phyloP scores from a whole-genome alignment of 2,113 vertebrate genomes.

The Fulica atra region DNA sequence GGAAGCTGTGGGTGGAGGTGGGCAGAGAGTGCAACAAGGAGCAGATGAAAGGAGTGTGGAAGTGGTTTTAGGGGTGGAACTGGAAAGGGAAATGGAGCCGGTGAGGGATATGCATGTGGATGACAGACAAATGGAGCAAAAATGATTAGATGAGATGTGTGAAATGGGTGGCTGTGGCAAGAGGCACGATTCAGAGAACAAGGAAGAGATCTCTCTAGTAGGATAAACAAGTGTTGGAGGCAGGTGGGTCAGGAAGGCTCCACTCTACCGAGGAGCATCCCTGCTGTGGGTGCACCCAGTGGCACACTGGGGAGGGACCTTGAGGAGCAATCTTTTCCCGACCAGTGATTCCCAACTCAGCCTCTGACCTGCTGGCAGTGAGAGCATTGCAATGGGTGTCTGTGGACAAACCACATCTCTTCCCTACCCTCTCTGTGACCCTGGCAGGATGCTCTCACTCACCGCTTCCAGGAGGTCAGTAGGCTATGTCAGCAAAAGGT shows the following conservation, averaged over 20 bases:
- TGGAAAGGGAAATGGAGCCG: not conserved
- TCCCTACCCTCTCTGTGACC: not conserved
- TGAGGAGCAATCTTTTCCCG: not conserved
- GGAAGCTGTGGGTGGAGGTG: not conserved
- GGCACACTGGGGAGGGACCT: not conserved
- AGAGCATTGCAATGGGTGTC: not conserved
- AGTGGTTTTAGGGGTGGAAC: not conserved
- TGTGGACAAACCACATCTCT: not conserved
- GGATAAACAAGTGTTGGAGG: not conserved
- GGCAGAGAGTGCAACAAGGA: not conserved
- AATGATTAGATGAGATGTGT: not conserved
- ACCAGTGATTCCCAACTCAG: not conserved
- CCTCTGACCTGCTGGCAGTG: not conserved
- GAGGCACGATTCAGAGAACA: not conserved
- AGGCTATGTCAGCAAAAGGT: not conserved
- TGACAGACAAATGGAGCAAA: not conserved
- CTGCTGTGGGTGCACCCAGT: not conserved
- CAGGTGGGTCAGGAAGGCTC: not conserved
- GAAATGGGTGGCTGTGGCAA: not conserved
- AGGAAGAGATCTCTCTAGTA: not conserved
- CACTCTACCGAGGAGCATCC: not conserved
- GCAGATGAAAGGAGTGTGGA: not conserved
- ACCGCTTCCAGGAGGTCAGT: not conserved
- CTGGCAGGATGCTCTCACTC: not conserved
- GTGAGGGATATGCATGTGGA: not conserved